A percentile compares a stretch with the other conserved stretches of the same genome.
Conservation (phyloP, 2,797 vertebrate genomes). For the Micropoecilia bifurca region DNA sequence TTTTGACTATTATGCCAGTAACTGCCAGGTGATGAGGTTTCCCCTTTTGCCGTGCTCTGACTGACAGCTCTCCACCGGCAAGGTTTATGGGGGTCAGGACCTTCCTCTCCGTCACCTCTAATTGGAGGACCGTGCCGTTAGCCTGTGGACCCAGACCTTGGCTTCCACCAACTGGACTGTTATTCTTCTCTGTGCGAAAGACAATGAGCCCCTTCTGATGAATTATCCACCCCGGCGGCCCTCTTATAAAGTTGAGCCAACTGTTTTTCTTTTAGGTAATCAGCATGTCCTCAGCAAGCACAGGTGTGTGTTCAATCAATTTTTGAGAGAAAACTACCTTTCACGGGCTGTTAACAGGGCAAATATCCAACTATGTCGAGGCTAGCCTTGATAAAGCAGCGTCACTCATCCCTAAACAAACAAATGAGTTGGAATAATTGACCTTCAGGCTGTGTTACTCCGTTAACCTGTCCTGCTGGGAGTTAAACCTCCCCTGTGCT, state of each 20-base stretch:
- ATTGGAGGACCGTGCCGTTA: slow-evolving; percentile 68
- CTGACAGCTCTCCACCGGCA: slow-evolving; percentile 74
- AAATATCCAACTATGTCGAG: slow-evolving; percentile 63
- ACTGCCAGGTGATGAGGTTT: slow-evolving; percentile 61
- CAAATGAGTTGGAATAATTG: slow-evolving; percentile 67
- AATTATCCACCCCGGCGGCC: slow-evolving; percentile 39
- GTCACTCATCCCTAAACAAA: slow-evolving; percentile 66
- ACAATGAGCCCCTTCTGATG: slow-evolving; percentile 56
- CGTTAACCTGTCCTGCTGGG: slow-evolving; percentile 72
- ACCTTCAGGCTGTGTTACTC: slow-evolving; percentile 75
- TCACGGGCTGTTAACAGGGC: slow-evolving; percentile 41
- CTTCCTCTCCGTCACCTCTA: slow-evolving; percentile 73
- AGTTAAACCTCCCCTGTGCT: slow-evolving; percentile 70
- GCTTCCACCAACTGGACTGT: slow-evolving; percentile 47
- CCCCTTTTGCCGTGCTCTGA: slow-evolving; percentile 56
- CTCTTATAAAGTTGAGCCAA: slow-evolving; percentile 37
- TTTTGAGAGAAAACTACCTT: slow-evolving; percentile 46
- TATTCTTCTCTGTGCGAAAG: slow-evolving; percentile 48
- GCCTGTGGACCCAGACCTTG: slow-evolving; percentile 65
- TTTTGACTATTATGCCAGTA: slow-evolving; percentile 64
- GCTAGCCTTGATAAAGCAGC: slow-evolving; percentile 54
- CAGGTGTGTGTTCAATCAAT: slow-evolving; percentile 62
- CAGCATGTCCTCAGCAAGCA: slow-evolving; percentile 46
- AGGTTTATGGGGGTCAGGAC: slow-evolving; percentile 78
- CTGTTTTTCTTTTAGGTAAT: slow-evolving; percentile 53